Evolutionary conservation across 2,797 vertebrate genomes (phyloP), one percentile per base, ranked within the genome.

Genomic region (Mycteria americana): DNA sequence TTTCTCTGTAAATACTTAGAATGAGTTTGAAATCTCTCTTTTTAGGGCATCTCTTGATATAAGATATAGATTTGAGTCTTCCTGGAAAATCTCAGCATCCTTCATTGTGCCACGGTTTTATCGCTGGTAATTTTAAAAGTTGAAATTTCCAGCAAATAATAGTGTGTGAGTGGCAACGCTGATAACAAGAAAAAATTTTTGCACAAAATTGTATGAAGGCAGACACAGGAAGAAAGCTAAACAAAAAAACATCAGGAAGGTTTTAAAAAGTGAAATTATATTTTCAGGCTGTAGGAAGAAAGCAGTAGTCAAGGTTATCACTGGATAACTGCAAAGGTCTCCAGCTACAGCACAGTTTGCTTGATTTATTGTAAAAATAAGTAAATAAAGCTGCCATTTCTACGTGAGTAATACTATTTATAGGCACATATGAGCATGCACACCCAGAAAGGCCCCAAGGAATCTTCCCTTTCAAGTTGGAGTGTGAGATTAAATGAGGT

Each of bases 391-490:
- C 41, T 35, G 5, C 35, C 23, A 0, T 48, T 43, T 50, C 69
- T 45, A 1, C 1, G 3, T 9, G 54, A 18, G 23, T 9, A 6
- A 14, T 5, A 0, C 37, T 45, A 5, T 50, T 51, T 13, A 5
- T 11, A 25, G 39, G 60, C n/a, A 10, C 7, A 5, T 7, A 7
- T 1, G 14, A 54, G 50, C 63, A n/a, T 2, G 2, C 15, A 21
- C 18, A 31, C 37, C 12, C 33, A 24, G n/a, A 11, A 28, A 8
- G 37, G 37, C 81, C 68, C 68, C 0, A 9, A 63, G 35, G 69
- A 69, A 35, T 16, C 63, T 62, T 62, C 62, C 48, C 62, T 24
- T 75, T 33, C 25, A 41, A 25, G 39, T 6, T 31, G 46, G 48
- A 53, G 27, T 8, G 27, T 31, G 62, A 74, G 62, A 41, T 37